These are phyloP conservation scores for Minunthozetes semirufus DNA, from an alignment of 2,888 invertebrate species.

Conservation along the genomic window DNA sequence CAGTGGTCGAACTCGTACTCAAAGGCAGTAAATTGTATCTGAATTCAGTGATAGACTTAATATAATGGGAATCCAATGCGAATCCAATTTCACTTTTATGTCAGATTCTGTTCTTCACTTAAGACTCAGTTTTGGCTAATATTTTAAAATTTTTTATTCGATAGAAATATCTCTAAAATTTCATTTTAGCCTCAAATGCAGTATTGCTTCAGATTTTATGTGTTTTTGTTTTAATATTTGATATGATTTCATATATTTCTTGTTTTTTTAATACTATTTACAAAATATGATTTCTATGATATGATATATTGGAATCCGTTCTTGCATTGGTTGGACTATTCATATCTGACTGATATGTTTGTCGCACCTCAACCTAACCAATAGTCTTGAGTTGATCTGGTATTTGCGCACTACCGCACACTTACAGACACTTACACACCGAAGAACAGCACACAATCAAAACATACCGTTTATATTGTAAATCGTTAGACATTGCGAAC, in stretches of 20 bases:
- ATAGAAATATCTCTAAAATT: too few relatives aligned
- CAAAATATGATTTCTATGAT: slow-evolving; percentile 9
- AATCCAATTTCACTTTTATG: too few relatives aligned
- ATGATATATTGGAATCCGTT: background rate
- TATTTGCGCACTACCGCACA: slow-evolving; percentile 25
- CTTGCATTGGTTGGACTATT: slow-evolving; percentile 11
- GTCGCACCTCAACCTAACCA: slow-evolving; percentile 25
- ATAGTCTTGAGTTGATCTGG: background rate
- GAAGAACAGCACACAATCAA: too few relatives aligned
- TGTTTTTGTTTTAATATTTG: too few relatives aligned
- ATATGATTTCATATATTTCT: background rate
- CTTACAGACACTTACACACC: background rate
- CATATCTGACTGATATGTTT: slow-evolving; percentile 16
- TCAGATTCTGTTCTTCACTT: too few relatives aligned
- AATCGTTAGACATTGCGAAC: background rate
- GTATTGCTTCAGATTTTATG: too few relatives aligned
- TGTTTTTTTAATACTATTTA: background rate
- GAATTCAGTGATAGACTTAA: background rate
- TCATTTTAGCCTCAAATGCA: too few relatives aligned
- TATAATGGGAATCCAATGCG: background rate
- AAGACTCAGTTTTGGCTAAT: too few relatives aligned
- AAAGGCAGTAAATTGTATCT: background rate
- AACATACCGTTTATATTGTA: background rate
- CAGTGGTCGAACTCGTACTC: too few relatives aligned
- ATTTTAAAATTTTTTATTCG: too few relatives aligned